phyloP scores from a whole-genome alignment of 1,140 invertebrate species.

The Saxidomus purpurata region DNA sequence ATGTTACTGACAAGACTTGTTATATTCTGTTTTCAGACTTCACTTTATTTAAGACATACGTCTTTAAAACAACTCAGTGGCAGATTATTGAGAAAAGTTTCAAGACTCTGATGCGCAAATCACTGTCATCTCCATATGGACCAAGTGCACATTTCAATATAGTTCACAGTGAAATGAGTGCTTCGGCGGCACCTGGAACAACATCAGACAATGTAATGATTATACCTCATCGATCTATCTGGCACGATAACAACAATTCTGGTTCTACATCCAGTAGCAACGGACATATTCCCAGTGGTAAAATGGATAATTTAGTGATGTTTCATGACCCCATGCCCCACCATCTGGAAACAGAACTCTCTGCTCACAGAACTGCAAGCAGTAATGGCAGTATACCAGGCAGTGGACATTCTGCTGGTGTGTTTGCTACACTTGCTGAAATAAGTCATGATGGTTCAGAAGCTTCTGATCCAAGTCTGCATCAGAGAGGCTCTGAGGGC shows the following conservation, averaged over 20 bases:
- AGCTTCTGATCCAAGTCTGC: not conserved
- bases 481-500: not conserved
- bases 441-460: not conserved
- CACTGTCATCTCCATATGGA: not conserved
- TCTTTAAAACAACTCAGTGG: conserved; percentile 16
- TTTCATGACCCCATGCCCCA: conserved; percentile 20
- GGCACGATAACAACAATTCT: conserved; percentile 52
- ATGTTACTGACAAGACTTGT: no score
- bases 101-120: conserved; percentile 13
- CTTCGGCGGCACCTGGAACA: not conserved
- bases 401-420: not conserved
- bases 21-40: conserved; percentile 57
- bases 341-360: not conserved
- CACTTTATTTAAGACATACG: not conserved
- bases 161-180: conserved; percentile 43
- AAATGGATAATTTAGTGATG: not conserved
- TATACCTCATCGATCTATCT: conserved; percentile 21
- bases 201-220: conserved; percentile 49
- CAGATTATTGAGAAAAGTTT: conserved; percentile 40
- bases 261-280: conserved; percentile 32
- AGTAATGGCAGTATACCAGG: conserved; percentile 44
- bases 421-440: conserved; percentile 3
- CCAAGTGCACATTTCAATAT: conserved; percentile 48
- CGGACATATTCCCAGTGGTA: not conserved
- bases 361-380: not conserved